These are phyloP conservation scores for Tenebrosternarchus preto DNA, from an alignment of 2,113 vertebrate genomes.

Conservation along the genomic window DNA sequence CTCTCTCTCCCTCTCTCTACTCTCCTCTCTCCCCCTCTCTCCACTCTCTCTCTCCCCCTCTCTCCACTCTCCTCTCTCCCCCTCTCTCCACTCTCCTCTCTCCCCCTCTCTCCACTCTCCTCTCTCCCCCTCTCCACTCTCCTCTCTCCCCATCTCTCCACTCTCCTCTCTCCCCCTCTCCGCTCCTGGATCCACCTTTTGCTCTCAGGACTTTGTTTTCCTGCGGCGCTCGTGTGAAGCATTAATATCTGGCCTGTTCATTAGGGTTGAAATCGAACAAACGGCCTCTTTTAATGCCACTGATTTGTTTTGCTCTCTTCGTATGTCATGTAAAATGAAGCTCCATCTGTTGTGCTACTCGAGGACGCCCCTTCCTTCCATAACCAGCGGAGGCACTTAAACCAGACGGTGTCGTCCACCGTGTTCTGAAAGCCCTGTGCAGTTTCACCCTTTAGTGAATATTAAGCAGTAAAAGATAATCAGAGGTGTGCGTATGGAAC, in stretches of 20 bases:
- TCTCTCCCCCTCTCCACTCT: background rate
- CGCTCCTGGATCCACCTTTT: slow-evolving; percentile 22
- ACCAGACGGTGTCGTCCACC: too few species aligned
- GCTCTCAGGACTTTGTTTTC: slow-evolving; percentile 5
- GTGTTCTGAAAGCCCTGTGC: too few species aligned
- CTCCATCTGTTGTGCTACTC: slow-evolving; percentile 17
- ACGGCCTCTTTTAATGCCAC: slow-evolving; percentile 44
- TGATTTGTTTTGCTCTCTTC: background rate
- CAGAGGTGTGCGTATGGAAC: too few species aligned
- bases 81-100: background rate
- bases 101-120: background rate
- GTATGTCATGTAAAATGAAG: background rate
- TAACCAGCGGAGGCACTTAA: background rate
- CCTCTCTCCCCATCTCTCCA: background rate
- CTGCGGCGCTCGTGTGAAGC: too few species aligned
- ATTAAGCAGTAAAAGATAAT: too few species aligned
- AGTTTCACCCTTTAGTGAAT: too few species aligned
- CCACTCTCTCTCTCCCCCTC: background rate
- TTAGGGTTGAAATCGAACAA: background rate
- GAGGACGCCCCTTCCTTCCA: background rate
- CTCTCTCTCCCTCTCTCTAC: slow-evolving; percentile 20
- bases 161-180: slow-evolving; percentile 36
- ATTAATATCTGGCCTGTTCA: background rate
- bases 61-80: background rate
- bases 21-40: background rate